phyloP scores from a whole-genome alignment of 2,113 vertebrate genomes.

The Siniperca chuatsi region DNA sequence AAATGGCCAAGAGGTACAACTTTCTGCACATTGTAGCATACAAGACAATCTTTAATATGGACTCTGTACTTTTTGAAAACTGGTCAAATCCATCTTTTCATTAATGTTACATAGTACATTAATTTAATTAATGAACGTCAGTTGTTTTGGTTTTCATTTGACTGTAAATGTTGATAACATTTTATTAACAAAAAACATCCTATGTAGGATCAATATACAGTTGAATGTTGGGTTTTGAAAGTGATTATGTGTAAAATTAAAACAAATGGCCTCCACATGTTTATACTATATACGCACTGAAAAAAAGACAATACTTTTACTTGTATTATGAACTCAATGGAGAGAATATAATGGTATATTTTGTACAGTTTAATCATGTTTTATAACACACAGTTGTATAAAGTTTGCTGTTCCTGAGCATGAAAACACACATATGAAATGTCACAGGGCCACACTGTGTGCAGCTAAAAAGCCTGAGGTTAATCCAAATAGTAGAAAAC shows the following conservation, averaged over 20 bases:
- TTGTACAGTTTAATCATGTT: constrained; percentile 47
- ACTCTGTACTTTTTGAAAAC: not conserved
- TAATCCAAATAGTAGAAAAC: constrained; percentile 55
- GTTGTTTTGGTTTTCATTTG: not conserved
- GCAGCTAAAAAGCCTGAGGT: constrained; percentile 26
- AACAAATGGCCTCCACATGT: constrained; percentile 16
- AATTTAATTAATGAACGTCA: not conserved
- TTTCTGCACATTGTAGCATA: not conserved
- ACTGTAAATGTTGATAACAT: constrained; percentile 4
- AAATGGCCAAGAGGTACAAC: not conserved
- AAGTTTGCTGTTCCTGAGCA: constrained; percentile 25
- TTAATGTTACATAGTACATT: not conserved
- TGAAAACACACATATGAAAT: constrained; percentile 37
- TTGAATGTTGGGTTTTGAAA: constrained; percentile 36
- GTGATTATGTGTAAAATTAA: constrained; percentile 14
- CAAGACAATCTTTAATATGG: constrained; percentile 1
- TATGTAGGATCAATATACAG: not conserved
- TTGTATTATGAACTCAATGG: not conserved
- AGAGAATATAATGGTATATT: constrained; percentile 40
- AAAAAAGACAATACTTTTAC: constrained; percentile 12
- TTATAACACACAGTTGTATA: constrained; percentile 24
- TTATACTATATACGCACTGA: constrained; percentile 27
- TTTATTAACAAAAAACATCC: not conserved
- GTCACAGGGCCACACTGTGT: constrained; percentile 16
- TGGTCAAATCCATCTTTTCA: not conserved